phyloP scores from a whole-genome alignment of 1,140 invertebrate species.

The Aphis craccivora region DNA sequence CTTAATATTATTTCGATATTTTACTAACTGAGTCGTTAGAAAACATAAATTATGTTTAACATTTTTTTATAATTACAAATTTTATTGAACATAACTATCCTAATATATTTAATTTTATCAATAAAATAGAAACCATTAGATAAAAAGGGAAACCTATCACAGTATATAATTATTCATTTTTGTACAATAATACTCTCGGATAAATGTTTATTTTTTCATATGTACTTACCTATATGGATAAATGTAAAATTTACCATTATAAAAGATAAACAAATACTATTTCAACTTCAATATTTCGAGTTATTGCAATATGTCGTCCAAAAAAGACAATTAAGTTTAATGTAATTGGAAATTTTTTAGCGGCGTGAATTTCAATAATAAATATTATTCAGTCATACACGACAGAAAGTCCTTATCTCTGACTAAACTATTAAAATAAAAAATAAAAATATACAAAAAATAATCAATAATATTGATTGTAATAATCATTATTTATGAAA shows the following conservation, averaged over 20 bases:
- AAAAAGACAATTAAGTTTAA: not conserved
- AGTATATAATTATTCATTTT: not conserved
- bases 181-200: not conserved
- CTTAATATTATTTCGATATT: too few relatives aligned
- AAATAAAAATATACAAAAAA: not conserved
- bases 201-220: not conserved
- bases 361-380: not conserved
- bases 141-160: not conserved
- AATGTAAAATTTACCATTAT: not conserved
- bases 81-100: not conserved
- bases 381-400: not conserved
- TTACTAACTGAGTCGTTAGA: not conserved
- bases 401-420: not conserved
- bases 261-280: not conserved
- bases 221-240: not conserved
- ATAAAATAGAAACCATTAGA: not conserved
- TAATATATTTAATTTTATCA: not conserved
- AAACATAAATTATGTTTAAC: not conserved
- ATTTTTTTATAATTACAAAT: not conserved
- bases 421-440: not conserved
- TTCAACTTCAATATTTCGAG: not conserved
- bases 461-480: not conserved
- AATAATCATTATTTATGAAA: not conserved
- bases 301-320: not conserved
- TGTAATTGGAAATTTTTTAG: not conserved